Conservation (phyloP, 2,888 invertebrate genomes). For the Incurvaria masculella region DNA sequence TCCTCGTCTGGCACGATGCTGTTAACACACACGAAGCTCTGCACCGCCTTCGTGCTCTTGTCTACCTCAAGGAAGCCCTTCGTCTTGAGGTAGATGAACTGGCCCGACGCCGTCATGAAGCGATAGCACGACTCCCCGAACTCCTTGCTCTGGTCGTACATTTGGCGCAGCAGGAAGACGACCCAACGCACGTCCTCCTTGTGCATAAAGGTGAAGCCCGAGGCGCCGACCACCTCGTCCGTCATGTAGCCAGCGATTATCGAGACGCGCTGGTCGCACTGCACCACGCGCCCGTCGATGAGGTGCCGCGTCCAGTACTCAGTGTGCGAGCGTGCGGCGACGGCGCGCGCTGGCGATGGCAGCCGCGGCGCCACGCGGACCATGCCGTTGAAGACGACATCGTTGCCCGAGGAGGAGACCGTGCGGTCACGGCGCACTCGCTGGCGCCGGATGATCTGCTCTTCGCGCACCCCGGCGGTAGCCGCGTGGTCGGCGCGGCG, state of each 20-base stretch:
- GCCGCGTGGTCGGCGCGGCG: conserved; percentile 58
- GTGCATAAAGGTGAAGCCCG: conserved; percentile 89
- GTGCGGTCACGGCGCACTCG: conserved; percentile 50
- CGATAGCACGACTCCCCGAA: conserved; percentile 87
- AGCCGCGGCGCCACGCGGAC: conserved; percentile 62
- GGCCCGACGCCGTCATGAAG: conserved; percentile 75
- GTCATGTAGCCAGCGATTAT: conserved; percentile 86
- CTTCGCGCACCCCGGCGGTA: conserved; percentile 47
- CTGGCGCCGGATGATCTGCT: conserved; percentile 48
- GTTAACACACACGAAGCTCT: conserved; percentile 86
- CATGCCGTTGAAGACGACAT: conserved; percentile 68
- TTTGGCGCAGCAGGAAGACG: conserved; percentile 81
- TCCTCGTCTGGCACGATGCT: conserved; percentile 73
- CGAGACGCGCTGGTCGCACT: conserved; percentile 88
- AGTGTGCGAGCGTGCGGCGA: conserved; percentile 68
- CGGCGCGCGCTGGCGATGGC: conserved; percentile 57
- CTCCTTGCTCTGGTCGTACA: conserved; percentile 82
- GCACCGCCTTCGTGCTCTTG: conserved; percentile 69
- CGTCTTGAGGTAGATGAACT: conserved; percentile 80
- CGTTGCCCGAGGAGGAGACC: conserved; percentile 58
- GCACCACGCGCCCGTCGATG: conserved; percentile 85
- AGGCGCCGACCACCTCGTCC: conserved; percentile 83
- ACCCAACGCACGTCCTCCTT: conserved; percentile 87
- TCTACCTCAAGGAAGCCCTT: conserved; percentile 83
- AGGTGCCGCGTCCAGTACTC: conserved; percentile 90